Evolutionary conservation across 2,797 vertebrate species (phyloP).

Genomic region (Sebastolobus alascanus): DNA sequence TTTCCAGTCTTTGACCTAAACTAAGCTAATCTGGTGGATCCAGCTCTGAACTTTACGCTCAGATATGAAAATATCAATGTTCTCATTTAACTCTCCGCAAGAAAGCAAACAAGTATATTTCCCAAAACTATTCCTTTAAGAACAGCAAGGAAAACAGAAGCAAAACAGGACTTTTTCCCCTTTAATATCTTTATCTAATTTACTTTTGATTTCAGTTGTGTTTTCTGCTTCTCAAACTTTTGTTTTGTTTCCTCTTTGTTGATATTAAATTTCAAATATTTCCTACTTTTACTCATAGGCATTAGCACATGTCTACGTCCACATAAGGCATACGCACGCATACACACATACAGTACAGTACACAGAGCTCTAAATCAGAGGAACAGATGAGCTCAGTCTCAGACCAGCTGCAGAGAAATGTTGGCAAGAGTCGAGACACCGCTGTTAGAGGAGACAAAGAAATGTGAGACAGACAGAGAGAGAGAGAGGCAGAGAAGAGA

Average conservation of each 20-base stretch:
- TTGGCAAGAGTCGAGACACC: slow-evolving; percentile 59
- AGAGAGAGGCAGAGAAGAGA: background rate
- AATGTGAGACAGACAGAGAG: slow-evolving; percentile 15
- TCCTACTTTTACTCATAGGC: background rate
- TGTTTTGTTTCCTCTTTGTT: background rate
- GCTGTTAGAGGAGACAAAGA: slow-evolving; percentile 61
- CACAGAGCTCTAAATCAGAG: slow-evolving; percentile 48
- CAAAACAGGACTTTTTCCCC: background rate
- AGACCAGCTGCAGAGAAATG: slow-evolving; percentile 72
- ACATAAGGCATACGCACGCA: slow-evolving; percentile 17
- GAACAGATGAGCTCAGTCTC: slow-evolving; percentile 75
- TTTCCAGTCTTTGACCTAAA: background rate
- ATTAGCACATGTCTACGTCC: background rate
- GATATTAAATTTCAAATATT: background rate
- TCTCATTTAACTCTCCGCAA: too few species aligned
- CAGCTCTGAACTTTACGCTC: background rate
- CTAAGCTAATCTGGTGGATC: background rate
- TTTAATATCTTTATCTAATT: background rate
- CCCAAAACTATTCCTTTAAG: background rate
- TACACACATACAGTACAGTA: slow-evolving; percentile 15
- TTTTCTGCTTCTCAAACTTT: background rate
- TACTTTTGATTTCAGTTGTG: background rate
- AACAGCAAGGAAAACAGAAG: background rate
- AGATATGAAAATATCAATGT: background rate
- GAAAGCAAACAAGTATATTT: background rate